Evolutionary conservation across 2,888 invertebrate genomes (phyloP), one percentile per base, ranked within the genome.

Genomic region (Antitype chi): DNA sequence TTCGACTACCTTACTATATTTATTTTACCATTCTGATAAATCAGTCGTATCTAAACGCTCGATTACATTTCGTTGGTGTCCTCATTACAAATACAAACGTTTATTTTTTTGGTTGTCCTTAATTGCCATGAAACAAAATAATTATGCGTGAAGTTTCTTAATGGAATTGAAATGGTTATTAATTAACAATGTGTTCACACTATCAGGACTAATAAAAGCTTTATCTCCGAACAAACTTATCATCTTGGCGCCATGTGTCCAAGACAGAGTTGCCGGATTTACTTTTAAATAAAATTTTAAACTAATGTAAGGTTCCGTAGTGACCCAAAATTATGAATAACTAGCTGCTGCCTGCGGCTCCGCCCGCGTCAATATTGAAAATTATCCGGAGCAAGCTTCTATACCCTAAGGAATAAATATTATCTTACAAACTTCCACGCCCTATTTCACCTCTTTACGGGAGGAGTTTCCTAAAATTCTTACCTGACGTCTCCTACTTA

Each of bases 141-240:
- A 78, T 73, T 55, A 75, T 25, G 67, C 67, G 52, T 71, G n/a
- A 20, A 71, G 17, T 70, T 74, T 69, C 28, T 28, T 66, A 84
- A 76, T 70, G 52, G 60, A 74, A 76, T 73, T 55, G 25, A 75
- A 81, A 76, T 77, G 72, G 70, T 77, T 84, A 81, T 81, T 87
- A 82, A 89, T 83, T 87, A 79, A 78, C 49, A 74, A 62, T 60
- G 55, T 71, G 74, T 71, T 74, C 38, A 57, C 67, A 60, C 68
- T 84, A 82, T 87, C 84, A 43, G n/a, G 62, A 64, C 67, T 60
- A 78, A 75, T 82, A 80, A 82, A 71, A 79, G 38, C 57, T 82
- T 80, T 78, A 85, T 86, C 78, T 81, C 49, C 38, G 5, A 70
- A 79, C 60, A 63, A 76, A 78, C 69, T 64, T 68, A 60, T 81